A percentile compares a stretch with the other conserved stretches of the same genome.
phyloP scores from a whole-genome alignment of 2,113 vertebrate genomes.

The Dryoscopus gambensis region DNA sequence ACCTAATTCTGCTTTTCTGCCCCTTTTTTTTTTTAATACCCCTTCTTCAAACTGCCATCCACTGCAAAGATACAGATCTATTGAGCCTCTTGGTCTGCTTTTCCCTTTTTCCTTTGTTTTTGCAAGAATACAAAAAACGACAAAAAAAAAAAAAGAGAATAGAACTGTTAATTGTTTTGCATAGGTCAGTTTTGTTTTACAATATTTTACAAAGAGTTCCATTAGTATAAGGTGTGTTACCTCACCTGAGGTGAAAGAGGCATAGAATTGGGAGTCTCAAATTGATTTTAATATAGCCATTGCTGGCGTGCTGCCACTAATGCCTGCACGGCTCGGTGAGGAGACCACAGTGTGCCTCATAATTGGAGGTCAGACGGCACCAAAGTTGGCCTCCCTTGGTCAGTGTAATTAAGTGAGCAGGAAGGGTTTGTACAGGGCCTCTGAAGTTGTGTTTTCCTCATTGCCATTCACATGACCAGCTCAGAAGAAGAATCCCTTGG shows the following conservation, averaged over 20 bases:
- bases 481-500: not conserved
- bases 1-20: not conserved
- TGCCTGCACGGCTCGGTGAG: constrained; percentile 2
- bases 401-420: constrained; percentile 23
- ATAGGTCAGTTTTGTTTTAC: not conserved
- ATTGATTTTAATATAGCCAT: constrained; percentile 61
- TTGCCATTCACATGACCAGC: not conserved
- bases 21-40: not conserved
- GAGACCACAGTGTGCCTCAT: not conserved
- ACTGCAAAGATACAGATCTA: not conserved
- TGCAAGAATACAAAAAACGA: not conserved
- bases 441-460: not conserved
- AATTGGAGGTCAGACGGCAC: constrained; percentile 29
- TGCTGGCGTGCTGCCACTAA: constrained; percentile 46
- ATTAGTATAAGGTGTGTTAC: constrained; percentile 7
- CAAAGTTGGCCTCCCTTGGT: constrained; percentile 4
- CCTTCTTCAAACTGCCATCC: not conserved
- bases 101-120: not conserved
- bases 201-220: not conserved
- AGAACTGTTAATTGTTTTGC: not conserved
- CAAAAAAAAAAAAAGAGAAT: not conserved
- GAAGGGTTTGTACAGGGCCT: not conserved
- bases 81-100: not conserved
- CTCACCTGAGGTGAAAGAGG: constrained; percentile 40
- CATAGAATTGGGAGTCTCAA: not conserved